These are phyloP conservation scores for Tangara arthus DNA, from an alignment of 2,797 vertebrate genomes.

Conservation along the genomic window DNA sequence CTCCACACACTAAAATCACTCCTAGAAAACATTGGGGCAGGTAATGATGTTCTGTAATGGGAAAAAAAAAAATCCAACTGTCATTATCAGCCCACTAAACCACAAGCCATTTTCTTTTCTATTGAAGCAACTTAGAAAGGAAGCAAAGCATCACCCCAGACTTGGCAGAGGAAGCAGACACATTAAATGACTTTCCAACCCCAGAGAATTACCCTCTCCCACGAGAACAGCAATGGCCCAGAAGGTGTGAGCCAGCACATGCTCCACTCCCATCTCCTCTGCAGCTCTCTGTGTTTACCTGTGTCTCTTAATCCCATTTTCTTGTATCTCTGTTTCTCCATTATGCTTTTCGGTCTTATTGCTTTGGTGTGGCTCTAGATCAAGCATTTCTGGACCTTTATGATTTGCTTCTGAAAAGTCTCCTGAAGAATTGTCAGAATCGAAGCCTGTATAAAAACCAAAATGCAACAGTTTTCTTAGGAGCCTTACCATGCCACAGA, in stretches of 20 bases:
- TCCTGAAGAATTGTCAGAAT: slow-evolving; percentile 93
- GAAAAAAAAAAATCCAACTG: neutral
- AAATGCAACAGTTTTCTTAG: neutral
- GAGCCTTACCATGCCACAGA: neutral
- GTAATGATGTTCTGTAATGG: slow-evolving; percentile 82
- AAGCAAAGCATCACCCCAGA: neutral
- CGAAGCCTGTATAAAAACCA: slow-evolving; percentile 83
- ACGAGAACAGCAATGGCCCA: neutral
- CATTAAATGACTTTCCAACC: neutral
- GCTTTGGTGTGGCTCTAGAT: slow-evolving; percentile 68
- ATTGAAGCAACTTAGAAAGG: neutral
- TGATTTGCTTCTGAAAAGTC: slow-evolving; percentile 88
- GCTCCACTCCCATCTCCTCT: neutral
- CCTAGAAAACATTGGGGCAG: slow-evolving; percentile 91
- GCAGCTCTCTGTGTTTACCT: slow-evolving; percentile 68
- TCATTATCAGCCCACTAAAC: neutral
- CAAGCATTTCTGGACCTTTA: slow-evolving; percentile 78
- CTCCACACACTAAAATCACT: slow-evolving; percentile 93
- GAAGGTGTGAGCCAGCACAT: neutral
- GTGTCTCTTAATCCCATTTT: slow-evolving; percentile 92
- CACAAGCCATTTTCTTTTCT: neutral
- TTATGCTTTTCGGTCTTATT: slow-evolving; percentile 71
- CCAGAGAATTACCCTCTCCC: neutral
- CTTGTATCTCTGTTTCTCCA: slow-evolving; percentile 81
- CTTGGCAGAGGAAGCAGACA: neutral